phyloP scores from a whole-genome alignment of 2,113 vertebrate genomes.

The Tachuris rubrigastra region DNA sequence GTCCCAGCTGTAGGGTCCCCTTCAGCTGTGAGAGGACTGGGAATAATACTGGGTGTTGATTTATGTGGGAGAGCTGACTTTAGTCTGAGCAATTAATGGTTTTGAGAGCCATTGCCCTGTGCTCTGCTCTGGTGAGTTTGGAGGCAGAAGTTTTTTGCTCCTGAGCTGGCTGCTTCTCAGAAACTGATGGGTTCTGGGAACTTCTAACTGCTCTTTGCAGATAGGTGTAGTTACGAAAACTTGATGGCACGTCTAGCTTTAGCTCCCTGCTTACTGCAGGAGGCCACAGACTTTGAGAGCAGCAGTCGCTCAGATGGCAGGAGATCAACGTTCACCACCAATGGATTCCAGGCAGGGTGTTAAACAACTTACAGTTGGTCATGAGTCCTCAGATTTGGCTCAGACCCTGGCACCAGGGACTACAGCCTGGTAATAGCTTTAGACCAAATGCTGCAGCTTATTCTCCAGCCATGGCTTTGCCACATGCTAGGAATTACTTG shows the following conservation, averaged over 20 bases:
- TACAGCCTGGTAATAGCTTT: not conserved
- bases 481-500: not conserved
- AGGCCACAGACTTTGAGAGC: not conserved
- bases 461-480: rapidly evolving
- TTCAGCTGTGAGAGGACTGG: not conserved
- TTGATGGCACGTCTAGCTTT: not conserved
- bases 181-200: not conserved
- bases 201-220: not conserved
- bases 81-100: not conserved
- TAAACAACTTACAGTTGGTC: not conserved
- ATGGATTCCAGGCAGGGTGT: not conserved
- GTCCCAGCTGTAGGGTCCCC: not conserved
- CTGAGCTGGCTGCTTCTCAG: not conserved
- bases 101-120: not conserved
- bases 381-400: not conserved
- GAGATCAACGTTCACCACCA: rapidly evolving
- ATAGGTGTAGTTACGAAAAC: rapidly evolving
- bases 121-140: not conserved
- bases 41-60: not conserved
- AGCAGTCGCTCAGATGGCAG: not conserved
- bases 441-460: not conserved
- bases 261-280: rapidly evolving
- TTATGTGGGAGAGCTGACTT: not conserved
- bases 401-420: not conserved
- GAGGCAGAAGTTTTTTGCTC: not conserved